Evolutionary conservation across 2,797 vertebrate species (phyloP).

Genomic region (Petrocephalus sullivani): DNA sequence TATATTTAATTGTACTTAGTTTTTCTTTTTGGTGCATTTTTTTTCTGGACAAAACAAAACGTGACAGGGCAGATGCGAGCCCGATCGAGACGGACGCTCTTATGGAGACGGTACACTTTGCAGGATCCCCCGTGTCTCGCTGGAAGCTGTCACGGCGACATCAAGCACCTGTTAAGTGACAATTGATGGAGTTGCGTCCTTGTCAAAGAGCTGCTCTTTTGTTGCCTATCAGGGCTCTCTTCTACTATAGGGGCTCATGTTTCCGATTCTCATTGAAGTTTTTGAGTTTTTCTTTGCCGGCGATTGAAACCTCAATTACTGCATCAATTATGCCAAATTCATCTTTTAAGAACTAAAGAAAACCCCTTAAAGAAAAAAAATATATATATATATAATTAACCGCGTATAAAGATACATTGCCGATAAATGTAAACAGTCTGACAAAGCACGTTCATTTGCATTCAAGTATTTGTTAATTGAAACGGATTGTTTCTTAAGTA

Average conservation of each 20-base stretch:
- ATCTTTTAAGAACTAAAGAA: background rate
- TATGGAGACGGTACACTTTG: background rate
- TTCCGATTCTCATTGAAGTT: background rate
- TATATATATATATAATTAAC: background rate
- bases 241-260: background rate
- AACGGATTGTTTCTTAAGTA: background rate
- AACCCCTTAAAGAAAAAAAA: background rate
- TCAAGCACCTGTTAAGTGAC: constrained; percentile 11
- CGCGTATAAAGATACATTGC: background rate
- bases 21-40: background rate
- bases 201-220: constrained; percentile 3
- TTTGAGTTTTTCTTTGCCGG: constrained; percentile 2
- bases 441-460: background rate
- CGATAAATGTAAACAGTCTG: background rate
- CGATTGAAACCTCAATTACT: background rate
- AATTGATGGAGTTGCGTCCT: constrained; percentile 7
- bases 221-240: background rate
- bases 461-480: background rate
- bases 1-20: background rate
- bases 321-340: background rate
- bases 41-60: background rate
- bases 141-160: constrained; percentile 3
- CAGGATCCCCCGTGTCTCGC: background rate
- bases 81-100: background rate
- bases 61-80: background rate